These are phyloP conservation scores for Gambusia holbrooki DNA, from an alignment of 2,113 vertebrate species.

Conservation along the genomic window DNA sequence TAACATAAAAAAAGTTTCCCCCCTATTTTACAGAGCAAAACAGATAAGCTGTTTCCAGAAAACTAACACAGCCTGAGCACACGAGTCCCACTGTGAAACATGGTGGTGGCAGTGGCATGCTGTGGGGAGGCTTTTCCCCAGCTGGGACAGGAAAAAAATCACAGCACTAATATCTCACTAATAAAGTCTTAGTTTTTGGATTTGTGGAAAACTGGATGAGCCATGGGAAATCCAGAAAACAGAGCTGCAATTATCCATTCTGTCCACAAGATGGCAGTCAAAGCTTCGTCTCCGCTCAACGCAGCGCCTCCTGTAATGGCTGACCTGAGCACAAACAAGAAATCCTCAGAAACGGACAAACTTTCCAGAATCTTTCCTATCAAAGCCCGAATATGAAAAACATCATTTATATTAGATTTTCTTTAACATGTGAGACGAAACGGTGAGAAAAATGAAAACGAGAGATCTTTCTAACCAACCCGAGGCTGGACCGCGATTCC, in stretches of 20 bases:
- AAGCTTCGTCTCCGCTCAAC: constrained; percentile 14
- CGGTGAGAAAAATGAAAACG: background rate
- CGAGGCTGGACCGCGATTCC: background rate
- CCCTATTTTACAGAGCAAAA: background rate
- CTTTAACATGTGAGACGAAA: background rate
- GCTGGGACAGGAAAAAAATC: background rate
- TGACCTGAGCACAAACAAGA: background rate
- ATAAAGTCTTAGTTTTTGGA: too few species aligned
- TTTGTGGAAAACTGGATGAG: too few species aligned
- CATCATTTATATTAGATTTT: too few species aligned
- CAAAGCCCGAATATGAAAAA: background rate
- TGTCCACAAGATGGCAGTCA: constrained; percentile 62
- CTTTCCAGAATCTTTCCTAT: background rate
- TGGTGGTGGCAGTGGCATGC: background rate
- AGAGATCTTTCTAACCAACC: too few species aligned
- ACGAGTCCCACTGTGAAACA: background rate
- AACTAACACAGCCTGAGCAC: background rate
- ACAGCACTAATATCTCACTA: background rate
- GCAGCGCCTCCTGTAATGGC: background rate
- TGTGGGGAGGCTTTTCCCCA: background rate
- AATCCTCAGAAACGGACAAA: constrained; percentile 1
- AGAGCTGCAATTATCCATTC: constrained; percentile 28
- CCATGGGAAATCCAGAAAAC: too few species aligned
- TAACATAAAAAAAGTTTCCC: background rate
- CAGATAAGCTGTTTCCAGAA: too few species aligned